These are phyloP conservation scores for Erinaceus europaeus DNA, from an alignment of 2,113 vertebrate genomes.

Conservation along the genomic window DNA sequence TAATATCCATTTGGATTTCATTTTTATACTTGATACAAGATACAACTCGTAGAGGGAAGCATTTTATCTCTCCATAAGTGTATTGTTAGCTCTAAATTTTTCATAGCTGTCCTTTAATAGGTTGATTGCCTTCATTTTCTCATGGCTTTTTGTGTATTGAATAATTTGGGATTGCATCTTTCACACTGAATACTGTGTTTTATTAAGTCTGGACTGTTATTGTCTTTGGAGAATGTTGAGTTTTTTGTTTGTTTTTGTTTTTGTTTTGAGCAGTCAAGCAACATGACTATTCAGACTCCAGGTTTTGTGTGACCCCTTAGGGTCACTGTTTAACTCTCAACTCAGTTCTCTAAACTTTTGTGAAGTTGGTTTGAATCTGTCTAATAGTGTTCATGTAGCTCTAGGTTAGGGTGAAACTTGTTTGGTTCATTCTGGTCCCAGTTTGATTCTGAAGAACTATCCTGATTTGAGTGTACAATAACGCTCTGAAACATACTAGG, in stretches of 20 bases:
- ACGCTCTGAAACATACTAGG: not conserved
- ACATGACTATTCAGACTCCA: not conserved
- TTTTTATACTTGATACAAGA: not conserved
- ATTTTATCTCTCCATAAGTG: not conserved
- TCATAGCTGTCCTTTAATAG: not conserved
- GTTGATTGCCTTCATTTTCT: not conserved
- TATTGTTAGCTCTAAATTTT: not conserved
- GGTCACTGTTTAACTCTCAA: rapidly evolving
- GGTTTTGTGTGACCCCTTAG: not conserved
- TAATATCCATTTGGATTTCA: not conserved
- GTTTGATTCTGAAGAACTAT: not conserved
- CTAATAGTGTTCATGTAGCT: rapidly evolving
- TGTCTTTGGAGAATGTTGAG: not conserved
- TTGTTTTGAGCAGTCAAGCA: not conserved
- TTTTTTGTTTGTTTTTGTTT: too few species aligned
- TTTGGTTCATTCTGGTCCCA: not conserved
- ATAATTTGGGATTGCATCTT: not conserved
- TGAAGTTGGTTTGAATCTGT: not conserved
- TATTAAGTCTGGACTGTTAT: not conserved
- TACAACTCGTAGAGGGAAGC: not conserved
- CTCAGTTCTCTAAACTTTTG: not conserved
- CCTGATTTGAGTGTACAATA: not conserved
- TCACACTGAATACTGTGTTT: not conserved
- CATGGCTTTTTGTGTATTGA: not conserved
- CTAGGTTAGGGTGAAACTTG: not conserved